Base-by-base conservation (phyloP, 2,113 vertebrate genomes). In the Vimba vimba region DNA sequence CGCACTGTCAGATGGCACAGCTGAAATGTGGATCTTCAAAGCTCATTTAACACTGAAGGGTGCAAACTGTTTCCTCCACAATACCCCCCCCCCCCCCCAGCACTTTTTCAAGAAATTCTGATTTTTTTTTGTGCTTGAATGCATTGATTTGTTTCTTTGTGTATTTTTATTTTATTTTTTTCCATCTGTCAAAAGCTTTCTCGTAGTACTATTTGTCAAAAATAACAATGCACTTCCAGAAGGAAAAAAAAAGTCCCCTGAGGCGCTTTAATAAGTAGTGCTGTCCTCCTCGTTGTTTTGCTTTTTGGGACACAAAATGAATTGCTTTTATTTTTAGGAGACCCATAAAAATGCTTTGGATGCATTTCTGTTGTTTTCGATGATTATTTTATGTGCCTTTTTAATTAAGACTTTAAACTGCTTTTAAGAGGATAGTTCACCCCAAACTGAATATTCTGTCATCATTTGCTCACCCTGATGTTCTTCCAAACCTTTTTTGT, bases 11-110 rank as follows among this genome's bases (percentile, higher is more conserved):
- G 85, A 89, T 55, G 27, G 45, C n/a, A 5, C 43, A 2, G 55
- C 27, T 27, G 27, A 27, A 27, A 27, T 27, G 1, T 82, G 82
- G 64, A 79, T 86, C 77, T 81, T 86, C 78, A 86, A 64, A 85
- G 88, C 88, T 85, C 85, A 89, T 86, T 89, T 86, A 89, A 86
- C 77, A 86, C 74, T 27, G 50, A 85, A 55, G 79, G 78, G 74
- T 66, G 69, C 86, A 87, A 39, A 69, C 39, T 60, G 85, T 86
- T 73, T 73, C 64, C 50, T 12, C 50, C 52, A 45, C 79, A 77
- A 64, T 73, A 21, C 3, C 82, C 71, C 52, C 17, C 52, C 52
- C 7, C 66, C 25, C 4, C 71, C 62, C 83, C 66, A 30, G 43
- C 79, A 78, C 39, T 62, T 82, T 81, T 71, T 73, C 59, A 59